These are phyloP conservation scores for Mormyrus iriodes DNA, from an alignment of 2,113 vertebrate species.

Conservation along the genomic window DNA sequence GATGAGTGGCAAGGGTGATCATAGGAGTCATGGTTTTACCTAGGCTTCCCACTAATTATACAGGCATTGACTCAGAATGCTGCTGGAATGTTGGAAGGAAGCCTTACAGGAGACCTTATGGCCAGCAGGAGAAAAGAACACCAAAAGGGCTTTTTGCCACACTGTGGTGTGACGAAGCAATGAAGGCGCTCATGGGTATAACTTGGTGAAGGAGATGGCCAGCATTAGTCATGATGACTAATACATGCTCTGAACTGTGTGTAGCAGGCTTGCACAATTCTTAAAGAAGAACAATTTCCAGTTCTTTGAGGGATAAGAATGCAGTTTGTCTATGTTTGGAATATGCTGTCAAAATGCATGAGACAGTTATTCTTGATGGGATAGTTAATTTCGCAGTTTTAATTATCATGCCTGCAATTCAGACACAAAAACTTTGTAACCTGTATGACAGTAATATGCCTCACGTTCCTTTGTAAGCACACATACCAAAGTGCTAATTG, in stretches of 20 bases:
- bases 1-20: too few relatives aligned
- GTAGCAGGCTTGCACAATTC: neutral
- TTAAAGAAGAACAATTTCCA: neutral
- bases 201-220: neutral
- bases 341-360: neutral
- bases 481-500: too few relatives aligned
- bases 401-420: too few relatives aligned
- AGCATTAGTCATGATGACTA: neutral
- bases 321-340: neutral
- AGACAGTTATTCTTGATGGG: neutral
- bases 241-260: neutral
- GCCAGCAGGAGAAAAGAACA: too few relatives aligned
- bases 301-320: neutral
- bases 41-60: neutral
- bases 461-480: neutral
- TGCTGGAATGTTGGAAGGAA: too few relatives aligned
- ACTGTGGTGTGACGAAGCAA: neutral
- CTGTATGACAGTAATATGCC: neutral
- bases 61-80: neutral
- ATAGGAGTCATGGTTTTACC: neutral
- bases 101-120: too few relatives aligned
- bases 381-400: too few relatives aligned
- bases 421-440: neutral
- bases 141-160: neutral
- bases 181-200: neutral